Evolutionary conservation across 2,888 invertebrate genomes (phyloP).

Genomic region (Zygaena filipendulae): DNA sequence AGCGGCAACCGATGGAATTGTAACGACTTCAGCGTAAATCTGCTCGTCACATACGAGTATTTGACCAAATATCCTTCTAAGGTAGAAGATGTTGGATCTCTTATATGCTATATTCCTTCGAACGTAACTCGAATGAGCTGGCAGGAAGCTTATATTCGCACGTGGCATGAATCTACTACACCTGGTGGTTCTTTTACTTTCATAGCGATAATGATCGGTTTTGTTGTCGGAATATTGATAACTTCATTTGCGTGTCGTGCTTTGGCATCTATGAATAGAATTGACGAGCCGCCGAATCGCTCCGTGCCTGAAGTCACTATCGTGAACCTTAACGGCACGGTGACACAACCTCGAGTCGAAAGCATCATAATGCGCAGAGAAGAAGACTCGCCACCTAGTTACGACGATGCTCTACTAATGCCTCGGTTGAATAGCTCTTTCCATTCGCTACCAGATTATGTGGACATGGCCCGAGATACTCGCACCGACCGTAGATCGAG

Average conservation of each 20-base stretch:
- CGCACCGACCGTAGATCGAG: slow-evolving; percentile 38
- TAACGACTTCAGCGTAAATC: slow-evolving; percentile 69
- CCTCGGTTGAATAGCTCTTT: slow-evolving; percentile 73
- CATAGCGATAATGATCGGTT: slow-evolving; percentile 61
- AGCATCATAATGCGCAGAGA: slow-evolving; percentile 35
- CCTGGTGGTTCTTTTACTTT: slow-evolving; percentile 60
- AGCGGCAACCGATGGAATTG: slow-evolving; percentile 84
- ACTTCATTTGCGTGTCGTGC: slow-evolving; percentile 68
- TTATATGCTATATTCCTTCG: slow-evolving; percentile 76
- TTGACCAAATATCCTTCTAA: slow-evolving; percentile 66
- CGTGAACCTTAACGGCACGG: slow-evolving; percentile 34
- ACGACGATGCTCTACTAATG: slow-evolving; percentile 81
- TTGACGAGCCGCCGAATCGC: slow-evolving; percentile 33
- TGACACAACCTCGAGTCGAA: slow-evolving; percentile 30
- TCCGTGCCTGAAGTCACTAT: slow-evolving; percentile 48
- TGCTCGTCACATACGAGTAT: slow-evolving; percentile 71
- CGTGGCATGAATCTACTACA: slow-evolving; percentile 65
- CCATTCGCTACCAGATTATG: slow-evolving; percentile 63
- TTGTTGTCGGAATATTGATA: slow-evolving; percentile 63
- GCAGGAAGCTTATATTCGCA: slow-evolving; percentile 73
- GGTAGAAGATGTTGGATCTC: slow-evolving; percentile 38
- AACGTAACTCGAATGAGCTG: slow-evolving; percentile 74
- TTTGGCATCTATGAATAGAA: slow-evolving; percentile 47
- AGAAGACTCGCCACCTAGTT: slow-evolving; percentile 72
- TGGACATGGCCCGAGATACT: slow-evolving; percentile 39